Evolutionary conservation across 2,888 invertebrate genomes (phyloP).

Genomic region (Cacoxenus indagator): DNA sequence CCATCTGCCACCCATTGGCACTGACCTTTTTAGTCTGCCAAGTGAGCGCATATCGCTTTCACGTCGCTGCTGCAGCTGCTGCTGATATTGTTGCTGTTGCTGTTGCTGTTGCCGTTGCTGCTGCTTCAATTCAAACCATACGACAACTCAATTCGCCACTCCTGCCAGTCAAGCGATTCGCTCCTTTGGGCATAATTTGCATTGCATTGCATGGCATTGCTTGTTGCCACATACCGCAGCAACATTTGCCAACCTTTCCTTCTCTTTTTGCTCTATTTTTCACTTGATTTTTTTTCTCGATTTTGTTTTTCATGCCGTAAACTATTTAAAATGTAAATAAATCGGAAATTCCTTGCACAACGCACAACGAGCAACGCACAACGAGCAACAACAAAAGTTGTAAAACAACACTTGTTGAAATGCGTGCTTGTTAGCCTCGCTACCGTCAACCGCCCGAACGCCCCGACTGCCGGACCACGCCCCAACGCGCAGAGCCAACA

Average conservation of each 20-base stretch:
- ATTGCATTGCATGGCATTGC: background rate
- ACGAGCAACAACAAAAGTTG: slow-evolving; percentile 42
- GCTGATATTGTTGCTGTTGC: background rate
- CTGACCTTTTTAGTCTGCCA: too few species aligned
- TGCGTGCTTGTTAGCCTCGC: slow-evolving; percentile 59
- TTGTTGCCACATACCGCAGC: background rate
- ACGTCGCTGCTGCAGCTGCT: too few species aligned
- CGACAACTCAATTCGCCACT: background rate
- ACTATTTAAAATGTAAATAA: slow-evolving; percentile 57
- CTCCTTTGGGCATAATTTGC: too few species aligned
- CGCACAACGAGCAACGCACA: slow-evolving; percentile 8
- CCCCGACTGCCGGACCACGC: slow-evolving; percentile 17
- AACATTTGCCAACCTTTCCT: slow-evolving; percentile 16
- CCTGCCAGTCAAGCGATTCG: too few species aligned
- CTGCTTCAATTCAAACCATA: too few species aligned
- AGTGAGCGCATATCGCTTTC: too few species aligned
- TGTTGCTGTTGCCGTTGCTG: slow-evolving; percentile 19
- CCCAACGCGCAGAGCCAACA: slow-evolving; percentile 47
- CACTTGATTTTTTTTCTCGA: slow-evolving; percentile 31
- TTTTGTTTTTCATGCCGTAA: slow-evolving; percentile 26
- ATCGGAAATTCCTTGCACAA: slow-evolving; percentile 54
- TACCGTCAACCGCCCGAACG: background rate
- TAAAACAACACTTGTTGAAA: slow-evolving; percentile 60
- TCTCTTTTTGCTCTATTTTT: slow-evolving; percentile 1
- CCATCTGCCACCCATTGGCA: too few species aligned